Base-by-base conservation (phyloP, 92 coral and sea anemone genomes). In the Phenganax marumi region DNA sequence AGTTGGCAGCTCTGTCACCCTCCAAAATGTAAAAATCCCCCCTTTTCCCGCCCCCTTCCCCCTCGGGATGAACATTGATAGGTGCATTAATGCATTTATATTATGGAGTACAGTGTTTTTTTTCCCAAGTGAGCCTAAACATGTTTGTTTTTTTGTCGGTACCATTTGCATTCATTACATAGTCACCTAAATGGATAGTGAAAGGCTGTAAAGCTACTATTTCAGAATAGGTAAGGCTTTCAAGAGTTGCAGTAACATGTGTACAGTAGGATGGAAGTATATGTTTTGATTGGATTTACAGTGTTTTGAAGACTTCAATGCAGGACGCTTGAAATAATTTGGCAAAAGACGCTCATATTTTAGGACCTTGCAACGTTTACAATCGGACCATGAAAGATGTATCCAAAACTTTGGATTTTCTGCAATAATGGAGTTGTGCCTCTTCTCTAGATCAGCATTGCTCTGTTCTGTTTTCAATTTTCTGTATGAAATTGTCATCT, bases 131-230 rank as follows among this genome's bases (percentile, higher is more conserved):
- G 5, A 68, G 52, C n/a, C 75, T 33, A 23, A 12, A 68, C 52
- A 68, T 7, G 52, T 68, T 68, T 11, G 39, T 68, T 68, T 64
- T 48, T 16, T 85, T 77, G 8, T 69, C 43, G 21, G 77, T 77
- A 7, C 88, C 88, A 39, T 68, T 71, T 4, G 51, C 52, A 63
- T 64, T 43, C 12, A 54, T 47, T 12, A 53, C 23, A 66, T 85
- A n/a, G n/a, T n/a, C n/a, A n/a, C n/a, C n/a, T n/a, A n/a, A n/a
- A n/a, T n/a, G n/a, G n/a, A n/a, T n/a, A 71, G 73, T 75, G 3
- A 78, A 77, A 0, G 85, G 88, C 46, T 68, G 43, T 3, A 78
- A 76, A 3, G 23, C 43, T 0, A 63, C 50, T 63, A 77, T 10
- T 7, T 68, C 75, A 12, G 7, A 7, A 8, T 68, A 16, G 8